A percentile compares a stretch with the other conserved stretches of the same genome.
phyloP scores from a whole-genome alignment of 2,113 vertebrate genomes.

The Colistium nudipinnis region DNA sequence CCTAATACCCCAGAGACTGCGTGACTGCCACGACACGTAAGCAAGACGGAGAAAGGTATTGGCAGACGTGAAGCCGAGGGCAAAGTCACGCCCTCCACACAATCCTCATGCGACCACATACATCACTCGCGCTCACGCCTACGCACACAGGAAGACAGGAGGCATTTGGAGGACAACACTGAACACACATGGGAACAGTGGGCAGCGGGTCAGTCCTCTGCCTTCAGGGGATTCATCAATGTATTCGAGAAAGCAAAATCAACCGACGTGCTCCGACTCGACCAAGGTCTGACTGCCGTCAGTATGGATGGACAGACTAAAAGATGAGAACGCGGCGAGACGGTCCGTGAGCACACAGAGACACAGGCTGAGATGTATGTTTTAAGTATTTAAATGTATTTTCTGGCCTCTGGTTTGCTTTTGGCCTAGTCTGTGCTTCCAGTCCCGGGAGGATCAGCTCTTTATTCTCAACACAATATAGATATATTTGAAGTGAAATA shows the following conservation, averaged over 20 bases:
- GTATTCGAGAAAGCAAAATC: conserved; percentile 17
- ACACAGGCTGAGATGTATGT: background rate
- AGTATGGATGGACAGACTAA: background rate
- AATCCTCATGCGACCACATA: conserved; percentile 42
- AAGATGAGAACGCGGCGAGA: background rate
- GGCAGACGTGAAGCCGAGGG: conserved; percentile 40
- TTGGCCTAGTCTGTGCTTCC: too few relatives aligned
- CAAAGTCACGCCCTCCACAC: conserved; percentile 48
- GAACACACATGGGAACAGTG: conserved; percentile 35
- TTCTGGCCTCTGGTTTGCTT: too few relatives aligned
- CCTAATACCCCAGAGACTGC: conserved; percentile 38
- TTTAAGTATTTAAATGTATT: too few relatives aligned
- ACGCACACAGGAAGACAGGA: conserved; percentile 40
- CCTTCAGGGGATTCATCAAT: conserved; percentile 20
- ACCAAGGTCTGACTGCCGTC: background rate
- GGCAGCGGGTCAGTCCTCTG: conserved; percentile 21
- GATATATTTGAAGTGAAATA: background rate
- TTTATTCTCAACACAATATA: background rate
- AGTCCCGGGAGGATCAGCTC: background rate
- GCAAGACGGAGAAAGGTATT: conserved; percentile 48
- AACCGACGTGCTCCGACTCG: conserved; percentile 17
- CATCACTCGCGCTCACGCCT: conserved; percentile 50
- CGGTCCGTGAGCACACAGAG: background rate
- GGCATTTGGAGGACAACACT: conserved; percentile 35
- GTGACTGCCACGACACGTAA: conserved; percentile 43